These are phyloP conservation scores for Gila robusta DNA, from an alignment of 2,797 vertebrate genomes.

Conservation along the genomic window DNA sequence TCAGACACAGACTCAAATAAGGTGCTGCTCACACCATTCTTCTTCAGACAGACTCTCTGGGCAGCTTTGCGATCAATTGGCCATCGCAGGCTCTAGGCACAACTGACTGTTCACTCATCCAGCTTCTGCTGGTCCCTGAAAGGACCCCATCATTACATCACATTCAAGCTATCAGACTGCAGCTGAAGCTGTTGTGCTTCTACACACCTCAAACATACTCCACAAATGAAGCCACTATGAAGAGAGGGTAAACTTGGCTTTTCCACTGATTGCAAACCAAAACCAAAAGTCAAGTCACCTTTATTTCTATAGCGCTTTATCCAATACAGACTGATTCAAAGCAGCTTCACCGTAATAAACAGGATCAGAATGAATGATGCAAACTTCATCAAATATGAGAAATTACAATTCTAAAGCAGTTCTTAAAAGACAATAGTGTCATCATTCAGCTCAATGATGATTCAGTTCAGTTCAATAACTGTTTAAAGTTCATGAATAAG, in stretches of 20 bases:
- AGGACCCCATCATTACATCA: background rate
- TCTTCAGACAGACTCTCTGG: slow-evolving; percentile 11
- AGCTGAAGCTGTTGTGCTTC: background rate
- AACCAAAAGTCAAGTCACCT: background rate
- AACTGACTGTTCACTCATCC: background rate
- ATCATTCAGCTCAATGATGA: too few species aligned
- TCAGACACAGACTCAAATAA: background rate
- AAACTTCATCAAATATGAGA: background rate
- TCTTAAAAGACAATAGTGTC: background rate
- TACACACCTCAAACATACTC: background rate
- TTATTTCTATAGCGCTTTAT: background rate
- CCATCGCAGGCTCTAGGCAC: background rate
- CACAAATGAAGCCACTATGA: background rate
- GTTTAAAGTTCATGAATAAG: background rate
- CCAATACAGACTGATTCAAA: background rate
- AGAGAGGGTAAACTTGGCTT: background rate
- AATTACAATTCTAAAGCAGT: background rate
- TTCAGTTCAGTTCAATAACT: too few species aligned
- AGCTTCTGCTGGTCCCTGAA: background rate
- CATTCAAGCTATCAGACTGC: background rate
- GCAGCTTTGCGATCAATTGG: background rate
- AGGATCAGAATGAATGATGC: background rate
- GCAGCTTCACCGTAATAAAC: background rate
- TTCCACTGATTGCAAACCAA: background rate
- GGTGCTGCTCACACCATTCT: background rate